These are phyloP conservation scores for Pycnonotus jocosus DNA, from an alignment of 2,113 vertebrate species.

Conservation along the genomic window DNA sequence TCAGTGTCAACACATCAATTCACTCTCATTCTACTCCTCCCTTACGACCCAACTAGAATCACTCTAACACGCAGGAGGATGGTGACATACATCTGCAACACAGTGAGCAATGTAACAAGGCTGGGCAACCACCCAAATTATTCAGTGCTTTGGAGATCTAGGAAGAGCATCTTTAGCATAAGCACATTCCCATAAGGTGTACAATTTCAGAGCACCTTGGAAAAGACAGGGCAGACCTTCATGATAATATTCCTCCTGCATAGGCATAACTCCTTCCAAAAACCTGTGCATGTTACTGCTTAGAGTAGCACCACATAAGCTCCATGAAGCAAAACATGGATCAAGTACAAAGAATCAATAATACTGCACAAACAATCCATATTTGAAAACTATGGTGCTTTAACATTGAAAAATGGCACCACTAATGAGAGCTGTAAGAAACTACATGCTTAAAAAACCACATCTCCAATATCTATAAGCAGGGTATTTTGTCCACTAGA, in stretches of 20 bases:
- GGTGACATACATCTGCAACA: accelerated
- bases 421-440: not conserved
- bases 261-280: not conserved
- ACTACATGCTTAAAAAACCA: not conserved
- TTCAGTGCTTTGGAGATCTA: not conserved
- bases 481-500: not conserved
- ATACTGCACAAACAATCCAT: not conserved
- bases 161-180: not conserved
- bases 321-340: not conserved
- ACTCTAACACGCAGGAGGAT: not conserved
- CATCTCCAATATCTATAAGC: not conserved
- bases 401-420: not conserved
- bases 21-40: not conserved
- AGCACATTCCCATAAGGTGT: not conserved
- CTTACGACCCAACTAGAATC: not conserved
- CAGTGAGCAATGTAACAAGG: not conserved
- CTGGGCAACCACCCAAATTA: not conserved
- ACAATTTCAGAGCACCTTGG: not conserved
- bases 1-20: not conserved
- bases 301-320: not conserved
- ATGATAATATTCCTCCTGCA: not conserved
- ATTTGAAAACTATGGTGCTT: not conserved
- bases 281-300: not conserved
- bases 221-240: not conserved
- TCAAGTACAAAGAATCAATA: not conserved